Evolutionary conservation across 2,888 invertebrate genomes (phyloP).

Genomic region (Sericinus montela): DNA sequence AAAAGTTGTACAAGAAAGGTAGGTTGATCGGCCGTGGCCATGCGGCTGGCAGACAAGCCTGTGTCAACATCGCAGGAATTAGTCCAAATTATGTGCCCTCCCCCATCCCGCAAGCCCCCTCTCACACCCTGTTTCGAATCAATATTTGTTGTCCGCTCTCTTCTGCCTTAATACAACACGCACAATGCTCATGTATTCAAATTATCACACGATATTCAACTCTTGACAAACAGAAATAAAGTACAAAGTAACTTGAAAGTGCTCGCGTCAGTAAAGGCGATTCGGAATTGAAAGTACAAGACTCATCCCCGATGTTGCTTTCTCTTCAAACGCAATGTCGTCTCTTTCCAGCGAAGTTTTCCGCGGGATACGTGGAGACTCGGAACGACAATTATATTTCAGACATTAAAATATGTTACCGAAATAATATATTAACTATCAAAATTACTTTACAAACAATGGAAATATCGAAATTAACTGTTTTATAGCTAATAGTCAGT

Average conservation of each 20-base stretch:
- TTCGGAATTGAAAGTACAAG: conserved; percentile 30
- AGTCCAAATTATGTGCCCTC: conserved; percentile 76
- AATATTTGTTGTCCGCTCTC: conserved; percentile 80
- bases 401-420: not conserved
- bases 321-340: conserved; percentile 71
- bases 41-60: conserved; percentile 61
- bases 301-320: conserved; percentile 66
- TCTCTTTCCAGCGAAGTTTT: conserved; percentile 70
- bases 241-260: conserved; percentile 18
- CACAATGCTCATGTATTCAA: conserved; percentile 61
- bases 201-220: conserved; percentile 20
- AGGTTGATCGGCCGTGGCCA: conserved; percentile 58
- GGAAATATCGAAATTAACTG: no score
- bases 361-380: conserved; percentile 48
- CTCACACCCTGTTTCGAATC: conserved; percentile 65
- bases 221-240: not conserved
- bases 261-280: conserved; percentile 30
- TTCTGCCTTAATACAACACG: conserved; percentile 77
- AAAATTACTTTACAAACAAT: no score
- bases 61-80: conserved; percentile 75
- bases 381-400: conserved; percentile 18
- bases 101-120: conserved; percentile 36
- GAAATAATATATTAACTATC: no score
- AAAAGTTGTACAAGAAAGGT: conserved; percentile 56
- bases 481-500: no score